These are phyloP conservation scores for Carlito syrichta DNA, from an alignment of 2,113 vertebrate genomes.

Conservation along the genomic window DNA sequence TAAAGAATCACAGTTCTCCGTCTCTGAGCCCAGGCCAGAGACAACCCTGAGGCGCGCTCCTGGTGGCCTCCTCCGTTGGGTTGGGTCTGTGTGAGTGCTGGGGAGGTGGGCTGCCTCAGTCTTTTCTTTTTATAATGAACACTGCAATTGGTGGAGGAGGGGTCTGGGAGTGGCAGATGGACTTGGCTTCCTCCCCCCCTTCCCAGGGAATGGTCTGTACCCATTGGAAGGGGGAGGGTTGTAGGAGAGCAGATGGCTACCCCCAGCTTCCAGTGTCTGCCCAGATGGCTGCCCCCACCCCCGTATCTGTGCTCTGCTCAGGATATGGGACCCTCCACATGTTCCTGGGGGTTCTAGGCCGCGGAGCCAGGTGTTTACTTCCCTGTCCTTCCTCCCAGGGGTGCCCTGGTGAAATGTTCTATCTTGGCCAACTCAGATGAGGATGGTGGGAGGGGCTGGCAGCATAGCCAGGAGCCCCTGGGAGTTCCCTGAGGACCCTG, in stretches of 20 bases:
- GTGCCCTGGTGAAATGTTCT: background rate
- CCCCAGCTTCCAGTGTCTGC: slow-evolving; percentile 59
- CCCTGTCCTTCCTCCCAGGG: background rate
- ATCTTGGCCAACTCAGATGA: background rate
- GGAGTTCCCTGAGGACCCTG: background rate
- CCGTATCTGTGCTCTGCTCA: slow-evolving; percentile 38
- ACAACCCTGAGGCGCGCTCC: background rate
- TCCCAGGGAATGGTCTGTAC: slow-evolving; percentile 69
- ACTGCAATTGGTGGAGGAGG: background rate
- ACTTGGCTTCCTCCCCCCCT: background rate
- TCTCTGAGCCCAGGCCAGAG: background rate
- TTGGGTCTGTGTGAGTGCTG: background rate
- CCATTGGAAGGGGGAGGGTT: slow-evolving; percentile 41
- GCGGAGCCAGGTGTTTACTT: slow-evolving; percentile 19
- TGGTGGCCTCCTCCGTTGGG: background rate
- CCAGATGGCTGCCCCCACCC: slow-evolving; percentile 63
- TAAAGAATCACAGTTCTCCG: background rate
- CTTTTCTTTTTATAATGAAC: slow-evolving; percentile 48
- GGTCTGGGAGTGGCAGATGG: slow-evolving; percentile 48
- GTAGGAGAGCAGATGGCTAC: slow-evolving; percentile 63
- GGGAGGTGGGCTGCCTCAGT: slow-evolving; percentile 24
- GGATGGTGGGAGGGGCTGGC: background rate
- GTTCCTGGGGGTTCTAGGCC: background rate
- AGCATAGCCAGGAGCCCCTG: background rate
- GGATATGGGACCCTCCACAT: slow-evolving; percentile 35